Conservation (phyloP, 2,113 vertebrate species). For the Eulemur rufifrons region DNA sequence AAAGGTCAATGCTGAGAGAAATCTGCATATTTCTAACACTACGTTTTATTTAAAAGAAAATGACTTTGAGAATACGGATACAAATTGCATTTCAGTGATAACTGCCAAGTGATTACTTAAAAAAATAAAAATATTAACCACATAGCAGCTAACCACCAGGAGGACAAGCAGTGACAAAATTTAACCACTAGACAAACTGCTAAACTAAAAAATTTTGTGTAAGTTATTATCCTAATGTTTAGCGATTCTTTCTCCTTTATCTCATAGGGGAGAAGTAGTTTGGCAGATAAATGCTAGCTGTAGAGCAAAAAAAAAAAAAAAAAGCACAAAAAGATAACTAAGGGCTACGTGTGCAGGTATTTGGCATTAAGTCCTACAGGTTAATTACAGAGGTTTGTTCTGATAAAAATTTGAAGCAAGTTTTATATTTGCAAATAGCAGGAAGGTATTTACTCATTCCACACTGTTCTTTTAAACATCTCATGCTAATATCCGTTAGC, state of each 20-base stretch:
- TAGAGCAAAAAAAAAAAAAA: not conserved
- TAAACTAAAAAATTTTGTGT: not conserved
- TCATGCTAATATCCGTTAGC: not conserved
- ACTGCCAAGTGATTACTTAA: not conserved
- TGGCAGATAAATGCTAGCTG: not conserved
- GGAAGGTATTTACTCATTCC: not conserved
- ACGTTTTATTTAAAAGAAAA: conserved; percentile 14
- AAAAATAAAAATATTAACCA: not conserved
- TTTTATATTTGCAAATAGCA: not conserved
- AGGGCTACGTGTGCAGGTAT: not conserved
- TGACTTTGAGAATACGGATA: not conserved
- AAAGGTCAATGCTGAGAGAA: not conserved
- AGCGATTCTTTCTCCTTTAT: not conserved
- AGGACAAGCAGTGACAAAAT: not conserved
- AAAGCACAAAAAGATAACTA: not conserved
- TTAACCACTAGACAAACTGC: not conserved
- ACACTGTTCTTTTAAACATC: not conserved
- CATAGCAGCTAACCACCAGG: not conserved
- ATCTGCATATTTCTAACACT: not conserved
- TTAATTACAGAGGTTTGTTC: not conserved
- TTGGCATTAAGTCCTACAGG: not conserved
- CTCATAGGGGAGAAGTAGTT: not conserved
- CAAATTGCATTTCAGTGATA: not conserved
- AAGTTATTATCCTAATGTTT: not conserved
- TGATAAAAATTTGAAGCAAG: not conserved